Evolutionary conservation across 2,113 vertebrate species (phyloP), one percentile per base, ranked within the genome.

Genomic region (Scophthalmus maximus): DNA sequence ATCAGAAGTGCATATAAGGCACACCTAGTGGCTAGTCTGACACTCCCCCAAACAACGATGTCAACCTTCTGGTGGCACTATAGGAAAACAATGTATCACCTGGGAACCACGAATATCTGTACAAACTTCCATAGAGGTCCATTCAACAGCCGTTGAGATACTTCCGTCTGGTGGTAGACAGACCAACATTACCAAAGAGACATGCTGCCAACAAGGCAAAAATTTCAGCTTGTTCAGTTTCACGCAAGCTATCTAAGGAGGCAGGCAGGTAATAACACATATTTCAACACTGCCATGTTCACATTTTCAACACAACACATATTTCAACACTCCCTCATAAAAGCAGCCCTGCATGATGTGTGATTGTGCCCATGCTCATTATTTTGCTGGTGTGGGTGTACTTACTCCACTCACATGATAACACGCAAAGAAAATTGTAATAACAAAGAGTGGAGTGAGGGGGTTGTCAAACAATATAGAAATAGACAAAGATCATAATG

Each of bases 401-500:
- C 8, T 2, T 46, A 56, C 32, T 69, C 17, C 3, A 22, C 53
- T 78, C 56, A 26, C 36, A 57, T 70, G 29, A 76, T 74, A 53
- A 80, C 76, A 74, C 46, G 36, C 62, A 60, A 61, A 78, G 65
- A 67, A 74, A 63, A 75, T 68, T 79, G 65, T 68, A 66, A 65
- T 60, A 71, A 79, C 63, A 76, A 57, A 80, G 74, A 8, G 70
- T 59, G 62, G 53, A 70, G 65, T n/a, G 38, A 78, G 9, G 67
- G 61, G 1, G 8, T 42, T 0, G 5, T 67, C 34, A 68, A 77
- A 78, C 67, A 53, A 57, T 80, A 77, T 34, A 66, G 60, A 79
- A 78, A 81, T 52, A 76, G 22, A 73, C 38, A 44, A 76, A 64
- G 55, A 81, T 75, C 46, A 73, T 66, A 79, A 67, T 40, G 81